phyloP scores from a whole-genome alignment of 2,888 invertebrate species.

The Epinotia brunnichana region DNA sequence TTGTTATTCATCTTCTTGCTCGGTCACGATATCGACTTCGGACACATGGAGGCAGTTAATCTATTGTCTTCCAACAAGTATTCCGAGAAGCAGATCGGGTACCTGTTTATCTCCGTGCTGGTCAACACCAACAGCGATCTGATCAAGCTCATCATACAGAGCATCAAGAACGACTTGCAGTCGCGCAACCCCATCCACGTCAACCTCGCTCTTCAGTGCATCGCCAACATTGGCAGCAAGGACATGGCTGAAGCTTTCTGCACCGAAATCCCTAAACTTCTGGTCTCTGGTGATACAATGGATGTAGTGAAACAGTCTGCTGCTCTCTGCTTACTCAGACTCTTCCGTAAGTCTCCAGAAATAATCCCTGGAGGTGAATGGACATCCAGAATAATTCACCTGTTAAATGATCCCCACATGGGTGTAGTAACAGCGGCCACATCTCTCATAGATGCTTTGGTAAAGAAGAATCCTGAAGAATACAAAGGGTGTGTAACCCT shows the following conservation, averaged over 20 bases:
- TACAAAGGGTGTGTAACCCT: slow-evolving; percentile 99
- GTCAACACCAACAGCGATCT: slow-evolving; percentile 99
- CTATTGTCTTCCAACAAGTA: slow-evolving; percentile 99
- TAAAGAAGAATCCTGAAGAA: slow-evolving; percentile 99
- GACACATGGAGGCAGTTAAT: slow-evolving; percentile 99
- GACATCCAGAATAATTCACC: slow-evolving; percentile 99
- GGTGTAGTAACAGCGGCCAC: slow-evolving; percentile 99
- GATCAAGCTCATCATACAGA: slow-evolving; percentile 99
- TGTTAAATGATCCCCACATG: slow-evolving; percentile 99
- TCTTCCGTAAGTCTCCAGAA: slow-evolving; percentile 97
- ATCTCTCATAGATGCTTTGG: slow-evolving; percentile 98
- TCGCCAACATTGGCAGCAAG: slow-evolving; percentile 99
- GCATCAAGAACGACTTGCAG: slow-evolving; percentile 98
- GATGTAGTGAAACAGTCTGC: slow-evolving; percentile 99
- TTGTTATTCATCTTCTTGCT: slow-evolving; percentile 99
- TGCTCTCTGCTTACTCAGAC: slow-evolving; percentile 96
- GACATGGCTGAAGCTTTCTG: slow-evolving; percentile 99
- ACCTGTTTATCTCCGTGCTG: slow-evolving; percentile 99
- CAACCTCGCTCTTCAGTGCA: slow-evolving; percentile 99
- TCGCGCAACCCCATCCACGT: slow-evolving; percentile 99
- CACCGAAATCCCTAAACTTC: slow-evolving; percentile 98
- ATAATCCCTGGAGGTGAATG: slow-evolving; percentile 99
- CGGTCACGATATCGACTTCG: slow-evolving; percentile 99
- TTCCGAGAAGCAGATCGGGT: slow-evolving; percentile 99
- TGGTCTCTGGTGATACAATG: slow-evolving; percentile 99